These are phyloP conservation scores for Octopus bimaculoides DNA, from an alignment of 1,140 invertebrate genomes.

Conservation along the genomic window DNA sequence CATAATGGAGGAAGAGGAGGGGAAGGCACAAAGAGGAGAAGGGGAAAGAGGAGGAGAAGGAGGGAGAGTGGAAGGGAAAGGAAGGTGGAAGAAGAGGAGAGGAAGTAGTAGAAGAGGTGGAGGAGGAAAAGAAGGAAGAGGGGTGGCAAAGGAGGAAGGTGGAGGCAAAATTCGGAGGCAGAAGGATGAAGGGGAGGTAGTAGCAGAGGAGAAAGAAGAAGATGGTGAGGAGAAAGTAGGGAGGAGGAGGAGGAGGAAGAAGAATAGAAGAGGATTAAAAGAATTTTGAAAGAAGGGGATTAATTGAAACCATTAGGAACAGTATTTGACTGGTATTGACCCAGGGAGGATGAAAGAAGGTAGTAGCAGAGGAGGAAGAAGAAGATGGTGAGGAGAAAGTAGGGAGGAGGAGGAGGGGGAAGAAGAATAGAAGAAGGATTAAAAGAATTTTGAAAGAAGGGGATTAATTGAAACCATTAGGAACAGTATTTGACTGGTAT, in stretches of 20 bases:
- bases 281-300: background rate
- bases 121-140: background rate
- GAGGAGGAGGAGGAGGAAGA: background rate
- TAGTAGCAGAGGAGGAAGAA: background rate
- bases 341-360: background rate
- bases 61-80: background rate
- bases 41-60: background rate
- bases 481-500: too few species aligned
- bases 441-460: too few species aligned
- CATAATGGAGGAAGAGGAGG: background rate
- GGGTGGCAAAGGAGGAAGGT: background rate
- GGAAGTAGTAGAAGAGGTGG: background rate
- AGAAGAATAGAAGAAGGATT: background rate
- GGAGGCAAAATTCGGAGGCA: background rate
- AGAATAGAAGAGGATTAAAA: too few species aligned
- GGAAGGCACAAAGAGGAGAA: background rate
- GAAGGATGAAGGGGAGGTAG: background rate
- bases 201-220: background rate
- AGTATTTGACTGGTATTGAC: background rate
- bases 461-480: too few species aligned
- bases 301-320: background rate
- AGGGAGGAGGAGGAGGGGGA: background rate
- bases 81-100: background rate
- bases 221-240: background rate
- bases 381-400: background rate